Evolutionary conservation across 2,888 invertebrate genomes (phyloP).

Genomic region (Fabriciana adippe): DNA sequence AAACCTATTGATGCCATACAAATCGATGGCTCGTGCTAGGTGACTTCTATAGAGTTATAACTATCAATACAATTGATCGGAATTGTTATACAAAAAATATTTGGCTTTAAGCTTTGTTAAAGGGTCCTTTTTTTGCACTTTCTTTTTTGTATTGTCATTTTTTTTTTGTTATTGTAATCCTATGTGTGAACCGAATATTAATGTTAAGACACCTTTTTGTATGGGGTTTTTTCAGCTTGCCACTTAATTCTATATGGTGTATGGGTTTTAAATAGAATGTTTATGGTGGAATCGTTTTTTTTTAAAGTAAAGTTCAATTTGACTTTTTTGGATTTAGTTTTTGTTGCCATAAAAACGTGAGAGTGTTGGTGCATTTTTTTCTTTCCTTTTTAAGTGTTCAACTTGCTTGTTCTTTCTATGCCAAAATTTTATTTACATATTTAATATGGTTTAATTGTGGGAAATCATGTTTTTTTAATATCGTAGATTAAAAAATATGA

Average conservation of each 20-base stretch:
- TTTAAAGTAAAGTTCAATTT: slow-evolving; percentile 29
- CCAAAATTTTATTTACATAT: neutral
- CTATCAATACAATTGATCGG: slow-evolving; percentile 34
- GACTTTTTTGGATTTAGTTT: slow-evolving; percentile 40
- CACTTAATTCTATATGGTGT: slow-evolving; percentile 62
- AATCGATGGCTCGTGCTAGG: slow-evolving; percentile 39
- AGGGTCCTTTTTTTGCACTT: slow-evolving; percentile 11
- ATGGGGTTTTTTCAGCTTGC: slow-evolving; percentile 48
- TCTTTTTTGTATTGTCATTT: slow-evolving; percentile 44
- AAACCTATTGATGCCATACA: slow-evolving; percentile 24
- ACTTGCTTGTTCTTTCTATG: slow-evolving; percentile 4
- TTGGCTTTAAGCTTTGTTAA: slow-evolving; percentile 2
- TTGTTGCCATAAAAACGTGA: slow-evolving; percentile 51
- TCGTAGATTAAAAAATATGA: too few relatives aligned
- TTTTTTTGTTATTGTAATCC: slow-evolving; percentile 53
- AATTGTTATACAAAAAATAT: slow-evolving; percentile 28
- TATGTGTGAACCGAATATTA: slow-evolving; percentile 60
- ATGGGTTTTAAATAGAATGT: slow-evolving; percentile 56
- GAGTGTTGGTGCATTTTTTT: slow-evolving; percentile 37
- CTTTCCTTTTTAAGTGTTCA: slow-evolving; percentile 11
- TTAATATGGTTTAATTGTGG: neutral
- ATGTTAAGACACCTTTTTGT: slow-evolving; percentile 50
- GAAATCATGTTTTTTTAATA: neutral
- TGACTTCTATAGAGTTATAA: slow-evolving; percentile 13
- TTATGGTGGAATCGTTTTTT: slow-evolving; percentile 52